Base-by-base conservation (phyloP, 2,888 invertebrate species). In the Hydraecia micacea region DNA sequence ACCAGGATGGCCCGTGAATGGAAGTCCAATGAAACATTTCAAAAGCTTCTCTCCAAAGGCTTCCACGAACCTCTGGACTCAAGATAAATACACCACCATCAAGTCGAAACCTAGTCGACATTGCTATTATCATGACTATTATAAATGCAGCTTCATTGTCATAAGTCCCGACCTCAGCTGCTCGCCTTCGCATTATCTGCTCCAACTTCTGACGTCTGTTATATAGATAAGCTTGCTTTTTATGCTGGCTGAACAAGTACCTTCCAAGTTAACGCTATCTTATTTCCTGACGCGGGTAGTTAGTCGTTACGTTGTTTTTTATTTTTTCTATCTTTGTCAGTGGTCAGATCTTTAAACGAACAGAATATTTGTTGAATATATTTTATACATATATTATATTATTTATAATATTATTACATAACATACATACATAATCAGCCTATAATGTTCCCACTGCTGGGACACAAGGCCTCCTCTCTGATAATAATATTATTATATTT, bases 191-290 rank as follows among this genome's bases (percentile, higher is more conserved):
- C n/a, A 15, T 81, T 78, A 62, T 74, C 81, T 63, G 28, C 36
- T 73, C 21, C 13, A 74, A 63, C 74, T 81, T 74, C 25, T 73
- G 28, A 46, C 42, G 36, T 63, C 36, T 73, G n/a, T 13, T 42
- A 15, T 32, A 25, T 9, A 81, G 81, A 78, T 73, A 81, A 74
- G 62, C 62, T 8, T 52, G 15, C 25, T 58, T 52, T 77, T 80
- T 42, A 18, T 62, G 25, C 60, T 21, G 39, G 5, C 32, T 42
- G 39, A 60, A 77, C 39, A 80, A 71, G 39, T 49, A 58, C 32
- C 1, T 71, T 80, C 32, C 21, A 80, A 80, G 80, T 72, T 60
- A 28, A n/a, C 46, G 39, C 21, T 77, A 60, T 77, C 77, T 49
- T 60, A 49, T 49, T 60, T 77, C 58, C 80, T n/a, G 49, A 32